These are phyloP conservation scores for Heteromurus nitidus DNA, from an alignment of 2,888 invertebrate genomes.

Conservation along the genomic window DNA sequence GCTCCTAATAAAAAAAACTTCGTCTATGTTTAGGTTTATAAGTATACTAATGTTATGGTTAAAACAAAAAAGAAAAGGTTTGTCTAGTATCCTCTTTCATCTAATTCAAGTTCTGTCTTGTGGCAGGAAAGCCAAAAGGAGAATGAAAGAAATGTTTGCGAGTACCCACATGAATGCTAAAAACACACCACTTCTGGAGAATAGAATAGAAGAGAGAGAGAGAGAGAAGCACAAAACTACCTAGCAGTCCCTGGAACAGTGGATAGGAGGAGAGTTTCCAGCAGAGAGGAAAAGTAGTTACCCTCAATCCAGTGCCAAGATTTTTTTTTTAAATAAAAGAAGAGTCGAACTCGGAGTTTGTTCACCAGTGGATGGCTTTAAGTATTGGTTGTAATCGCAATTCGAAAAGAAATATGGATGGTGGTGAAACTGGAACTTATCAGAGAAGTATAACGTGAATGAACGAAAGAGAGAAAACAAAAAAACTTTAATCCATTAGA, in stretches of 20 bases:
- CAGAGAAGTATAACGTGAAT: constrained; percentile 23
- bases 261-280: constrained; percentile 13
- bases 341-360: too few relatives aligned
- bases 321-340: constrained; percentile 8
- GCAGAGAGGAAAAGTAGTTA: constrained; percentile 49
- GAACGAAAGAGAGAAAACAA: constrained; percentile 18
- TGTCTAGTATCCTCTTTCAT: constrained; percentile 1
- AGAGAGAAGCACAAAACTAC: too few relatives aligned
- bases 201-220: too few relatives aligned
- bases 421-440: constrained; percentile 1
- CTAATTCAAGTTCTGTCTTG: background rate
- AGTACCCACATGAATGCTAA: background rate
- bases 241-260: too few relatives aligned
- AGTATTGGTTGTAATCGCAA: background rate
- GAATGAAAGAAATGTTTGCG: too few relatives aligned
- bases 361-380: too few relatives aligned
- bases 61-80: constrained; percentile 11
- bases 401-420: constrained; percentile 7
- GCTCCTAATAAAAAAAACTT: too few relatives aligned
- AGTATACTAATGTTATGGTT: background rate
- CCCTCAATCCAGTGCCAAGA: constrained; percentile 52
- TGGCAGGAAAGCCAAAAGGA: background rate
- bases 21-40: too few relatives aligned
- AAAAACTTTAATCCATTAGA: too few relatives aligned
- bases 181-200: background rate